A percentile compares a stretch with the other conserved stretches of the same genome.
Conservation (phyloP, 2,888 invertebrate genomes). For the Idaea dimidiata region DNA sequence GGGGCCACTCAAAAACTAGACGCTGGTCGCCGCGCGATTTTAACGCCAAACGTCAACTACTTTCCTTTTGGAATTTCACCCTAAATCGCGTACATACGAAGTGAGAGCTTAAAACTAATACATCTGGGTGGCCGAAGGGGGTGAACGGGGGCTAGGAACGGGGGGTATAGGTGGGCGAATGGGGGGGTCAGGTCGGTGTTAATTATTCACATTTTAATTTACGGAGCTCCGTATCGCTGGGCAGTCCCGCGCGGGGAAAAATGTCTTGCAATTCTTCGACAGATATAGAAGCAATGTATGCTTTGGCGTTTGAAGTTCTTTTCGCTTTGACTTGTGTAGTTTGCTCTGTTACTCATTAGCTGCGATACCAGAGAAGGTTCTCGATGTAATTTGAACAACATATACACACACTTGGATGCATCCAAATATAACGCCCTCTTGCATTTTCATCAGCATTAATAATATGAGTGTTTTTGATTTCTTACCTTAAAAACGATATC, state of each 20-base stretch:
- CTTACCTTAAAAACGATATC: background rate
- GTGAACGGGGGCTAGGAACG: constrained; percentile 35
- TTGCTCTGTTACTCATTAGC: constrained; percentile 3
- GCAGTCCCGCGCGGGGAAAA: constrained; percentile 62
- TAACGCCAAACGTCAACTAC: constrained; percentile 61
- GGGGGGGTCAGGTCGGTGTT: constrained; percentile 57
- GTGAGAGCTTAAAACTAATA: constrained; percentile 77
- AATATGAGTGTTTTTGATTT: background rate
- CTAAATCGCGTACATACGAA: constrained; percentile 69
- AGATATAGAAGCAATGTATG: constrained; percentile 43
- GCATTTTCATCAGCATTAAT: background rate
- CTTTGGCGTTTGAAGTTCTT: constrained; percentile 30
- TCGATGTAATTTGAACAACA: background rate
- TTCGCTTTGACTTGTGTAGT: constrained; percentile 18
- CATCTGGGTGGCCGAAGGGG: constrained; percentile 61
- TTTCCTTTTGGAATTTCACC: constrained; percentile 54
- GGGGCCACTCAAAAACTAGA: constrained; percentile 34
- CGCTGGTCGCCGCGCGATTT: constrained; percentile 51
- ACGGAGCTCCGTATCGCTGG: constrained; percentile 62
- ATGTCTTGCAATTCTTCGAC: constrained; percentile 75
- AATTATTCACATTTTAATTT: constrained; percentile 81
- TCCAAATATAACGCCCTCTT: background rate
- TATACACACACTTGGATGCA: background rate
- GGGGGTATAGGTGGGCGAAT: constrained; percentile 35
- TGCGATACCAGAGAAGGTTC: background rate